Conservation (phyloP, 1,140 invertebrate genomes). For the Oryctes rhinoceros region DNA sequence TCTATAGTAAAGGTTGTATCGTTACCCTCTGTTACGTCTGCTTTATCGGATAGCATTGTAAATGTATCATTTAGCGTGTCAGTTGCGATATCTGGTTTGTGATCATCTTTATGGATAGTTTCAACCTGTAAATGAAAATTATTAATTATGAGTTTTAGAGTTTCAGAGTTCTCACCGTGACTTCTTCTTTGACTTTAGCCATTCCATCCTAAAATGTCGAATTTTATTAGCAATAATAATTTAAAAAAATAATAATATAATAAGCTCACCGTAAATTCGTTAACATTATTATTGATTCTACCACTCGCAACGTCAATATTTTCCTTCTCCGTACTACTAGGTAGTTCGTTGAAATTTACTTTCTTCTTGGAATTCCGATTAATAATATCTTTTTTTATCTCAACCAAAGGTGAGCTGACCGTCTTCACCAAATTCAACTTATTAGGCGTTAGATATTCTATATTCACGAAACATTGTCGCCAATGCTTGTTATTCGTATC, state of each 20-base stretch:
- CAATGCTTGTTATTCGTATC: not conserved
- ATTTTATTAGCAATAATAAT: too few species aligned
- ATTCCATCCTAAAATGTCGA: too few species aligned
- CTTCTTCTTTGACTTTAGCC: not conserved
- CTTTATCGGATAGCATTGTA: not conserved
- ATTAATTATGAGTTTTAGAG: not conserved
- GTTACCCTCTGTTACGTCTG: not conserved
- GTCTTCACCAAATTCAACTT: slow-evolving; percentile 17
- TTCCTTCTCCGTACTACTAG: not conserved
- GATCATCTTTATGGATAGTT: not conserved
- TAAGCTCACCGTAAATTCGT: too few species aligned
- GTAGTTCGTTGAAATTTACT: not conserved
- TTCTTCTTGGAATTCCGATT: not conserved
- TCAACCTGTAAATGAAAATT: not conserved
- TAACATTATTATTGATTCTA: too few species aligned
- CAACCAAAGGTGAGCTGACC: not conserved
- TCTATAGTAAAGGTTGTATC: not conserved
- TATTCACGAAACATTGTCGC: not conserved
- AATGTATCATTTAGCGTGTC: not conserved
- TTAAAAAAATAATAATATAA: too few species aligned
- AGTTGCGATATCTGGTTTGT: not conserved
- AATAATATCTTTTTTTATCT: not conserved
- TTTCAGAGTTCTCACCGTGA: not conserved
- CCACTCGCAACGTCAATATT: not conserved
- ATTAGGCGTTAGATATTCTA: slow-evolving; percentile 8